phyloP scores from a whole-genome alignment of 2,797 vertebrate genomes.

The Amphiprion clarkii region DNA sequence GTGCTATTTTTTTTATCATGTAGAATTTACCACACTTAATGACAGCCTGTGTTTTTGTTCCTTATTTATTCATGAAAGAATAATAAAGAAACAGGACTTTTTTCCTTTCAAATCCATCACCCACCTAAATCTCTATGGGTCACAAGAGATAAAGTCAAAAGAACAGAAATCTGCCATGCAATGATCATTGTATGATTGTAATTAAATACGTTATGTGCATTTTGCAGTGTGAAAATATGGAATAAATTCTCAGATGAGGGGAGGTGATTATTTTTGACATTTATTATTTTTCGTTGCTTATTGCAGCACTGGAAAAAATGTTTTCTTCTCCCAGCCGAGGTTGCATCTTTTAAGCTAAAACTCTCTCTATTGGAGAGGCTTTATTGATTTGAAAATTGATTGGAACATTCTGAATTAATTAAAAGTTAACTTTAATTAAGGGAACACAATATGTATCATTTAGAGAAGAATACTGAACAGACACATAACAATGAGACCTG shows the following conservation, averaged over 20 bases:
- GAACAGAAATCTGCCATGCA: neutral
- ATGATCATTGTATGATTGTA: neutral
- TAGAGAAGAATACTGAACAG: neutral
- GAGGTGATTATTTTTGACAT: too few relatives aligned
- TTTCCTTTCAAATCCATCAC: neutral
- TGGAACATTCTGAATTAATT: neutral
- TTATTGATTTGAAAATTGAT: constrained; percentile 10
- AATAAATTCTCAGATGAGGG: neutral
- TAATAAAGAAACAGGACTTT: neutral
- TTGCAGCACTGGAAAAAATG: too few relatives aligned
- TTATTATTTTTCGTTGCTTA: neutral
- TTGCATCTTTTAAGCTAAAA: neutral
- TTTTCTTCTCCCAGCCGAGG: too few relatives aligned
- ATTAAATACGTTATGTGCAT: neutral
- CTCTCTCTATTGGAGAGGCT: neutral
- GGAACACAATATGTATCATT: neutral
- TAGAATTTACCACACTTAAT: neutral
- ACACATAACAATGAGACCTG: constrained; percentile 30
- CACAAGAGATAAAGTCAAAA: neutral
- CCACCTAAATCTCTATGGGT: neutral
- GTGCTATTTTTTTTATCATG: neutral
- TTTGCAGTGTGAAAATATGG: neutral
- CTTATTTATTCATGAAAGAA: neutral
- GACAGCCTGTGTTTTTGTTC: neutral
- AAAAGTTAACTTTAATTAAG: constrained; percentile 25